Evolutionary conservation across 2,113 vertebrate genomes (phyloP).

Genomic region (Rhodinocichla rosea): DNA sequence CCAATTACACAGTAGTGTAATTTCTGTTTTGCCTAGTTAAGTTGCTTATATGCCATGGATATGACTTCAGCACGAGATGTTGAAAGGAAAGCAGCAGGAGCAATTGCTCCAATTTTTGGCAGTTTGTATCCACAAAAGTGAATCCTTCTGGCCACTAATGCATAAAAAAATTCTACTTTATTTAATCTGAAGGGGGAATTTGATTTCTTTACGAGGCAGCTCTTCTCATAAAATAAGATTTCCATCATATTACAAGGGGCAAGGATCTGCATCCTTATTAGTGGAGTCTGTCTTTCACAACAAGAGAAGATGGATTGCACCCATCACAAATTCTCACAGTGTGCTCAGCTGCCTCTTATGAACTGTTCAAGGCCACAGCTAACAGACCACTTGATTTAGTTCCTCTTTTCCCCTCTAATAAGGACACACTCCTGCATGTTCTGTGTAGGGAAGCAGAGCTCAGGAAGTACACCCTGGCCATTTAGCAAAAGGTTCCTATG

Average conservation of each 20-base stretch:
- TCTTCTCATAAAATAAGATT: background rate
- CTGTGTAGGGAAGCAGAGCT: background rate
- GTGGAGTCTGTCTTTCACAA: background rate
- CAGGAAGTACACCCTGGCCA: background rate
- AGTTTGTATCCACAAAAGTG: background rate
- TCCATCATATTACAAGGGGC: background rate
- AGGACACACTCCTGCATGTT: background rate
- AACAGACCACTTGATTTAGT: background rate
- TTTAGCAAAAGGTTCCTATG: background rate
- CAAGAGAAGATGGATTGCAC: background rate
- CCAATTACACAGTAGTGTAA: background rate
- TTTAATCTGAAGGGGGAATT: background rate
- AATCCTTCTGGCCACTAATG: background rate
- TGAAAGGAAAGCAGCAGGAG: background rate
- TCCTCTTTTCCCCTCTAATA: background rate
- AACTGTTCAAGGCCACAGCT: background rate
- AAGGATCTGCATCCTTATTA: background rate
- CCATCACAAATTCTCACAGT: background rate
- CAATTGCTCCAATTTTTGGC: background rate
- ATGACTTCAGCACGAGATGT: background rate
- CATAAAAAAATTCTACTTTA: background rate
- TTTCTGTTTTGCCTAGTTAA: constrained; percentile 27
- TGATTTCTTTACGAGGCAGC: background rate
- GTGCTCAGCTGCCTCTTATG: background rate
- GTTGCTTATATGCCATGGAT: background rate